phyloP scores from a whole-genome alignment of 2,888 invertebrate genomes.

The Oxyteleia sp. region DNA sequence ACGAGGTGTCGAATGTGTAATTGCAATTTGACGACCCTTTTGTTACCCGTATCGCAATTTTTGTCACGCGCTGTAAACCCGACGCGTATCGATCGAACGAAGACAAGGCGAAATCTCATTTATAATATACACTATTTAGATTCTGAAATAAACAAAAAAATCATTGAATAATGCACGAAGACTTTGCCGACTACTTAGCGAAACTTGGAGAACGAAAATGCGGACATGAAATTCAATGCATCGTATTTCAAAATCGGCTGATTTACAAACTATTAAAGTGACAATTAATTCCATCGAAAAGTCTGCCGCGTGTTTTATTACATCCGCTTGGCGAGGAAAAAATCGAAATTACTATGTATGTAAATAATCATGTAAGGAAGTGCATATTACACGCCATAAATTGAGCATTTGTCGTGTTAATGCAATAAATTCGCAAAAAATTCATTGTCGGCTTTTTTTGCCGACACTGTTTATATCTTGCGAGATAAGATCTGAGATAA shows the following conservation, averaged over 20 bases:
- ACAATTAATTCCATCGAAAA: conserved; percentile 29
- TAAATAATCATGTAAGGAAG: conserved; percentile 11
- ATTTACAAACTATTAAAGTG: conserved; percentile 22
- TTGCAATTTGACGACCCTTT: conserved; percentile 6
- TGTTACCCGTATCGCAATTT: conserved; percentile 15
- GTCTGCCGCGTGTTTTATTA: conserved; percentile 14
- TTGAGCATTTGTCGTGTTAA: conserved; percentile 19
- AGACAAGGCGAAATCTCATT: conserved; percentile 25
- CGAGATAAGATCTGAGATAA: conserved; percentile 41
- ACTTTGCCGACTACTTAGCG: conserved; percentile 1
- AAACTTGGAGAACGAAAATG: conserved; percentile 17
- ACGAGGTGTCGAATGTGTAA: background rate
- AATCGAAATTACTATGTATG: conserved; percentile 29
- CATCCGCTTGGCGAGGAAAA: conserved; percentile 25
- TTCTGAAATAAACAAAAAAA: conserved; percentile 18
- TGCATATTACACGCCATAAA: conserved; percentile 42
- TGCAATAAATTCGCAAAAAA: conserved; percentile 19
- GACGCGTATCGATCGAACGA: conserved; percentile 16
- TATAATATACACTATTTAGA: conserved; percentile 42
- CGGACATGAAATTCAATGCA: conserved; percentile 13
- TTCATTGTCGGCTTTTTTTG: conserved; percentile 14
- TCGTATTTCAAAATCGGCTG: conserved; percentile 17
- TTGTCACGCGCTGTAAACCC: conserved; percentile 20
- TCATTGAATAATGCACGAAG: conserved; percentile 37
- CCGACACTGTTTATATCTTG: conserved; percentile 15